These are phyloP conservation scores for Harpalus rufipes DNA, from an alignment of 2,888 invertebrate genomes.

Conservation along the genomic window DNA sequence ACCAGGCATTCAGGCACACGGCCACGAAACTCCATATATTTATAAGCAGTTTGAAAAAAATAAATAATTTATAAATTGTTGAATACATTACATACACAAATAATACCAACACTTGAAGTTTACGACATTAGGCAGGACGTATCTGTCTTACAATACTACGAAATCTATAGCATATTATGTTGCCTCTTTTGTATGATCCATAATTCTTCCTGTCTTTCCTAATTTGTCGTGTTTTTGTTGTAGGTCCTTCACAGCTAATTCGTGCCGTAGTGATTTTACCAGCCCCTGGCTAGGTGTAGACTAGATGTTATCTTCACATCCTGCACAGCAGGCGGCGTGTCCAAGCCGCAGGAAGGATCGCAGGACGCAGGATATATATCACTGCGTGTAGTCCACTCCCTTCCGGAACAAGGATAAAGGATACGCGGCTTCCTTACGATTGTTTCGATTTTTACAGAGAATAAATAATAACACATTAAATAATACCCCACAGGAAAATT, in stretches of 20 bases:
- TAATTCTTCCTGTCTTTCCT: not conserved
- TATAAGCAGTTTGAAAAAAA: too few species aligned
- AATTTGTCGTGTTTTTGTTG: not conserved
- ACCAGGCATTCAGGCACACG: too few species aligned
- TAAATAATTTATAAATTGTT: too few species aligned
- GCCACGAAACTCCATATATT: too few species aligned
- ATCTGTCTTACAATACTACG: too few species aligned
- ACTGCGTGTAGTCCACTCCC: slow-evolving; percentile 40
- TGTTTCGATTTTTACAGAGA: not conserved
- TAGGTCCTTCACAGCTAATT: not conserved
- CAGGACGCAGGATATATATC: slow-evolving; percentile 31
- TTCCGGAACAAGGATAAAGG: slow-evolving; percentile 18
- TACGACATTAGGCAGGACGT: too few species aligned
- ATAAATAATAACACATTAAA: not conserved
- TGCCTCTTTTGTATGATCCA: too few species aligned
- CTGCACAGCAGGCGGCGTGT: slow-evolving; percentile 30
- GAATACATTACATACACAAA: too few species aligned
- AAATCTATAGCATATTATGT: too few species aligned
- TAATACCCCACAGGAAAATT: not conserved
- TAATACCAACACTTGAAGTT: too few species aligned
- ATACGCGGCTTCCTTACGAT: not conserved
- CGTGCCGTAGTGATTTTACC: not conserved
- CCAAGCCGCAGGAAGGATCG: slow-evolving; percentile 23
- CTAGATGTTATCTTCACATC: slow-evolving; percentile 19
- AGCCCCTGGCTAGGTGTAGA: not conserved